Evolutionary conservation across 2,113 vertebrate genomes (phyloP).

Genomic region (Gymnorhina tibicen): DNA sequence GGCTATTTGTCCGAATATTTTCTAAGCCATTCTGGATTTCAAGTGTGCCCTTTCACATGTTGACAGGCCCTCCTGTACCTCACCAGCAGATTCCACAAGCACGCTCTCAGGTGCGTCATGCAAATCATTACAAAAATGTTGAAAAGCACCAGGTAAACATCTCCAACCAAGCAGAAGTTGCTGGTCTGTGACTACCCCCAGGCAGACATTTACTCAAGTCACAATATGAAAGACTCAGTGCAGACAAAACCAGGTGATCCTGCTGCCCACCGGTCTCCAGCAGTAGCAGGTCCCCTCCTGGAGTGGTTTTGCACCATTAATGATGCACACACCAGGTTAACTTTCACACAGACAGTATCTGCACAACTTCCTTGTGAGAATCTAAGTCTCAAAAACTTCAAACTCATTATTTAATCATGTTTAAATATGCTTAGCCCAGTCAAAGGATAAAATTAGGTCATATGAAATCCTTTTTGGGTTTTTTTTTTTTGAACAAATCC

Average conservation of each 20-base stretch:
- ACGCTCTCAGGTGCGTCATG: rapidly evolving
- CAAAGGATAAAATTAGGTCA: not conserved
- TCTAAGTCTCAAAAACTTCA: not conserved
- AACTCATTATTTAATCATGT: not conserved
- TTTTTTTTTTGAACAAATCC: not conserved
- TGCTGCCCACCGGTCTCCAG: not conserved
- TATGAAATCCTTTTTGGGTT: not conserved
- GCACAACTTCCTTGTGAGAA: not conserved
- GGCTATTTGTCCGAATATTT: not conserved
- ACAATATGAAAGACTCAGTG: rapidly evolving
- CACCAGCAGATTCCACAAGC: not conserved
- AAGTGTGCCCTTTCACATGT: not conserved
- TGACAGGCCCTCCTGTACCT: not conserved
- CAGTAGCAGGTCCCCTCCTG: not conserved
- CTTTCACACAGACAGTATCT: not conserved
- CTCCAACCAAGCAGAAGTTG: rapidly evolving
- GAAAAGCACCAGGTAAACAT: not conserved
- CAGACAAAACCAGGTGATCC: not conserved
- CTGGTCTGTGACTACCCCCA: not conserved
- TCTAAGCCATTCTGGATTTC: not conserved
- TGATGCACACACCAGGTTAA: rapidly evolving
- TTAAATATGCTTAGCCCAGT: not conserved
- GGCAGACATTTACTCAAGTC: not conserved
- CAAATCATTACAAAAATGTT: not conserved
- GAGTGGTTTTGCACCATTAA: not conserved